Evolutionary conservation across 2,797 vertebrate genomes (phyloP).

Genomic region (Gymnoscopelus microlampas): DNA sequence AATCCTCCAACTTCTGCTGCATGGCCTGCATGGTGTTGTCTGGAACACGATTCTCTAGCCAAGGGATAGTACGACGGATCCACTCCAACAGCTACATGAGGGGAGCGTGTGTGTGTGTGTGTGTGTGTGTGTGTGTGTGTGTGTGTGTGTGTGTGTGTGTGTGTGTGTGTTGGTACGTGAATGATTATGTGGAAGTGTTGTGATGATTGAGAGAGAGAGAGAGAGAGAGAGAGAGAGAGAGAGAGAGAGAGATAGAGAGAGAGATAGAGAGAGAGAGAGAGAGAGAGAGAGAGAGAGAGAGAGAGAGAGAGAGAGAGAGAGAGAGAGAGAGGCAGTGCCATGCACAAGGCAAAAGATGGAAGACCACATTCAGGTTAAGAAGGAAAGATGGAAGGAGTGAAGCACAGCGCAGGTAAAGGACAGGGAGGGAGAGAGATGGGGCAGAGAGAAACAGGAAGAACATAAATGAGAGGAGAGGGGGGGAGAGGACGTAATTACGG

Average conservation of each 20-base stretch:
- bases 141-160: slow-evolving; percentile 29
- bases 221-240: too few species aligned
- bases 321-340: too few species aligned
- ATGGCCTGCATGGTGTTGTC: slow-evolving; percentile 99
- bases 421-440: slow-evolving; percentile 9
- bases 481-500: slow-evolving; percentile 17
- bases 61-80: slow-evolving; percentile 97
- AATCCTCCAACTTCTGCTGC: slow-evolving; percentile 99
- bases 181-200: slow-evolving; percentile 32
- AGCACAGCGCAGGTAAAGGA: slow-evolving; percentile 8
- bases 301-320: neutral
- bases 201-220: slow-evolving; percentile 3
- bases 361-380: too few species aligned
- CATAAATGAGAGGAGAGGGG: neutral
- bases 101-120: slow-evolving; percentile 17
- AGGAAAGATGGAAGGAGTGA: slow-evolving; percentile 30
- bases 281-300: neutral
- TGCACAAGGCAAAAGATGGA: too few species aligned
- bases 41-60: slow-evolving; percentile 94
- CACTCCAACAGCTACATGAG: slow-evolving; percentile 91
- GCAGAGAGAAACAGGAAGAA: slow-evolving; percentile 20
- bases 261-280: neutral
- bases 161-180: neutral
- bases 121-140: slow-evolving; percentile 17
- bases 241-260: too few species aligned